Evolutionary conservation across 35 echinoderm and acorn worm species (phyloP).

Genomic region (Diadema setosum): DNA sequence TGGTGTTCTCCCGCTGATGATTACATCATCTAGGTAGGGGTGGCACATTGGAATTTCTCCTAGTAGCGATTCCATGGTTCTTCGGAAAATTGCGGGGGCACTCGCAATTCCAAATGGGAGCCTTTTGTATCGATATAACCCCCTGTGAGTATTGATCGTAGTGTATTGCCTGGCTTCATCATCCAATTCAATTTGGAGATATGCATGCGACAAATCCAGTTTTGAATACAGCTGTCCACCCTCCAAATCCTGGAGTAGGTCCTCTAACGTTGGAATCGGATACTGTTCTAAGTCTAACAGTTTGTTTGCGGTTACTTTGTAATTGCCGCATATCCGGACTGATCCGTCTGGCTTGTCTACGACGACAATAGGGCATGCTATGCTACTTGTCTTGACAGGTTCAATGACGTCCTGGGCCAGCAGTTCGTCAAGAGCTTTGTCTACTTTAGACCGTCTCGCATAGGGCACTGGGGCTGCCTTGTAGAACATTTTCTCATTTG

Average conservation of each 20-base stretch:
- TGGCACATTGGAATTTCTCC: slow-evolving; percentile 25
- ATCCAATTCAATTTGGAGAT: slow-evolving; percentile 54
- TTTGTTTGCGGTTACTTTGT: slow-evolving; percentile 70
- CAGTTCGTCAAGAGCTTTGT: slow-evolving; percentile 10
- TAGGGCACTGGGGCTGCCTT: slow-evolving; percentile 45
- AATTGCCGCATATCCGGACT: slow-evolving; percentile 39
- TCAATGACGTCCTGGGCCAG: slow-evolving; percentile 38
- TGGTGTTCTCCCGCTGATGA: slow-evolving; percentile 26
- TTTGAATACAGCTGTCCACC: slow-evolving; percentile 50
- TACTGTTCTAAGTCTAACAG: slow-evolving; percentile 38
- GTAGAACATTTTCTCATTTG: slow-evolving; percentile 11
- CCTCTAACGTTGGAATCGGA: slow-evolving; percentile 52
- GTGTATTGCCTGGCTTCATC: slow-evolving; percentile 43
- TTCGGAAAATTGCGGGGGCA: slow-evolving; percentile 52
- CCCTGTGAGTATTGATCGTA: slow-evolving; percentile 60
- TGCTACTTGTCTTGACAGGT: slow-evolving; percentile 18
- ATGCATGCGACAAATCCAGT: slow-evolving; percentile 56
- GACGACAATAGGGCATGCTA: slow-evolving; percentile 44
- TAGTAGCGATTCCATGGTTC: slow-evolving; percentile 46
- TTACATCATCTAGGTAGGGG: slow-evolving; percentile 65
- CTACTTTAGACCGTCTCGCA: slow-evolving; percentile 35
- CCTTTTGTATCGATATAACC: slow-evolving; percentile 54
- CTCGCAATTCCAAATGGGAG: slow-evolving; percentile 66
- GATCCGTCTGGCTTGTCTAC: slow-evolving; percentile 34
- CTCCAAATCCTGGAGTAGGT: slow-evolving; percentile 31